A percentile compares a stretch with the other conserved stretches of the same genome.
These are phyloP conservation scores for Melanogrammus aeglefinus DNA, from an alignment of 2,797 vertebrate genomes.

Conservation along the genomic window DNA sequence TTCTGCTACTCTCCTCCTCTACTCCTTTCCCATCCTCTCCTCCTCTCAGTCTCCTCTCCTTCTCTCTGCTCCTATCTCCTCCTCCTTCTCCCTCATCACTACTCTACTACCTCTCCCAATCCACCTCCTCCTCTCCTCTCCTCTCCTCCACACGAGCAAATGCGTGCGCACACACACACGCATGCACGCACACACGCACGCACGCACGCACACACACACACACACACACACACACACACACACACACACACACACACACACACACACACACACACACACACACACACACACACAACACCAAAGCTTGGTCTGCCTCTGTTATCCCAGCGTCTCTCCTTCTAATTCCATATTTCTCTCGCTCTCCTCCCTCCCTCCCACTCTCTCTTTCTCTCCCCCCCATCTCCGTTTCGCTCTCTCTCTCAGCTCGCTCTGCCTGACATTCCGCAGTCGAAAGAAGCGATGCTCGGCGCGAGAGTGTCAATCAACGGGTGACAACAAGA, in stretches of 20 bases:
- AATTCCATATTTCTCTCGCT: background rate
- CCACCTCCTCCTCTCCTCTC: no score
- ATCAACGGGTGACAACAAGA: no score
- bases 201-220: slow-evolving; percentile 7
- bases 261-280: background rate
- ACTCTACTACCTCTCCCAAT: no score
- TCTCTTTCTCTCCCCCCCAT: background rate
- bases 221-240: background rate
- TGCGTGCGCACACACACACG: background rate
- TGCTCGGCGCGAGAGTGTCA: no score
- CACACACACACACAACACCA: slow-evolving; percentile 8
- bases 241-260: no score
- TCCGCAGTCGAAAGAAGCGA: no score
- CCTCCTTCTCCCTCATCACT: no score
- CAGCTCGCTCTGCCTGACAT: background rate
- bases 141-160: no score
- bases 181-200: background rate
- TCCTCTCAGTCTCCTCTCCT: no score
- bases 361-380: slow-evolving; percentile 6
- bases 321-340: slow-evolving; percentile 19
- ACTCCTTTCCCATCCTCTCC: no score
- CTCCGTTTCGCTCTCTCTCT: background rate
- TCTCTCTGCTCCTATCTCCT: no score
- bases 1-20: no score
- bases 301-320: slow-evolving; percentile 23